Base-by-base conservation (phyloP, 1,140 invertebrate species). In the Drosophila teissieri region DNA sequence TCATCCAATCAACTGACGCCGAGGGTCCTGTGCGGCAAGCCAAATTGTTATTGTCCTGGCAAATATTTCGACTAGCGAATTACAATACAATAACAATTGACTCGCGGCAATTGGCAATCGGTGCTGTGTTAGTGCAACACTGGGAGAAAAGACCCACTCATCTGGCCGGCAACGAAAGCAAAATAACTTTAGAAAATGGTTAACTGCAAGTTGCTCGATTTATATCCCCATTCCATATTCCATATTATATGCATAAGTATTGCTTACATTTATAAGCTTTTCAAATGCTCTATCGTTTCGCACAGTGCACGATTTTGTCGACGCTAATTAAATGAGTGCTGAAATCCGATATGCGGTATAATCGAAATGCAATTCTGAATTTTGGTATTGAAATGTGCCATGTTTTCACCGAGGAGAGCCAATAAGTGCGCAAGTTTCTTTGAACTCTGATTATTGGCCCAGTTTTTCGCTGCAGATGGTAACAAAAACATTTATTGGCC, bases 51-150 rank as follows among this genome's bases (percentile, higher is more conserved):
- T 54, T 55, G 51, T 57, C n/a, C 45, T 42, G 62, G 42, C 57
- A 69, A 72, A 62, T 73, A 73, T 62, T 73, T 73, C 42, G 27
- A 73, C 65, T 52, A 44, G 17, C 22, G 55, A 62, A 73, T 73
- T 73, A 36, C 68, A 73, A 73, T 61, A 34, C 37, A 70, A 73
- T 70, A 73, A 72, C 53, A 70, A 69, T 44, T 19, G 37, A 24
- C 36, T 51, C 19, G 31, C 19, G 53, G 42, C 52, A 51, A 36
- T 58, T 57, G 49, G 31, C n/a, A 11, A 5, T 15, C 15, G 5
- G 14, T 15, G 24, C 34, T 17, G 44, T 11, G 10, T 10, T 44
- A 15, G 42, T 11, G 8, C 0, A 19, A 15, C 45, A 73, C 69
- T 62, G 42, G 3, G 10, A 34, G 48, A 49, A 49, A 31, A 11